These are phyloP conservation scores for Benthosema pterotum DNA, from an alignment of 2,797 vertebrate genomes.

Conservation along the genomic window DNA sequence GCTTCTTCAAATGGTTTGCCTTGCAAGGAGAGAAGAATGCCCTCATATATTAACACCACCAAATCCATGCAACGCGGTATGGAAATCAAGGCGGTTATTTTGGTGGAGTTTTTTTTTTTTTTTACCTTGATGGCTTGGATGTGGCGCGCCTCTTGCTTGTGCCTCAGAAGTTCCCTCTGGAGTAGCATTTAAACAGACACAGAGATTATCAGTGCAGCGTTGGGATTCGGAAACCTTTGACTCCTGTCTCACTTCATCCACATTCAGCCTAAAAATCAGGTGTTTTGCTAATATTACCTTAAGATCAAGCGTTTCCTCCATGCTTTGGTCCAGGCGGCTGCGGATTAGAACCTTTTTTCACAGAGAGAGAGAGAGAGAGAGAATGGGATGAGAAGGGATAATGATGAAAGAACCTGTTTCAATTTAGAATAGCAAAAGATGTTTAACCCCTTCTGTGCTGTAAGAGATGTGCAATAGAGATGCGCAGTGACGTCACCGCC, in stretches of 20 bases:
- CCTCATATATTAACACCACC: conserved; percentile 47
- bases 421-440: conserved; percentile 4
- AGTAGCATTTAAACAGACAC: conserved; percentile 48
- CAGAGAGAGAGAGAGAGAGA: too few relatives aligned
- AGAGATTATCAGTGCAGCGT: conserved; percentile 29
- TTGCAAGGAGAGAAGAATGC: neutral
- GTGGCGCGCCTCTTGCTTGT: conserved; percentile 95
- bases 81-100: conserved; percentile 9
- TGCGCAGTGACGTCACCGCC: too few relatives aligned
- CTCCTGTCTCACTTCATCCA: conserved; percentile 37
- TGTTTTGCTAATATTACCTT: conserved; percentile 86
- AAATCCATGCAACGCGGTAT: conserved; percentile 22
- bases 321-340: conserved; percentile 95
- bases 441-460: too few relatives aligned
- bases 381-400: conserved; percentile 42
- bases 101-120: too few relatives aligned
- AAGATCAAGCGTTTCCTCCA: conserved; percentile 93
- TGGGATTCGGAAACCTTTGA: neutral
- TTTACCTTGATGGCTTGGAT: conserved; percentile 97
- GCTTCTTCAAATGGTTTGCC: conserved; percentile 10
- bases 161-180: conserved; percentile 95
- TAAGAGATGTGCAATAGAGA: too few relatives aligned
- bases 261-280: conserved; percentile 59
- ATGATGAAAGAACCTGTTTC: conserved; percentile 60
- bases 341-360: conserved; percentile 92